phyloP scores from a whole-genome alignment of 2,888 invertebrate genomes.

The Eupithecia tripunctaria region DNA sequence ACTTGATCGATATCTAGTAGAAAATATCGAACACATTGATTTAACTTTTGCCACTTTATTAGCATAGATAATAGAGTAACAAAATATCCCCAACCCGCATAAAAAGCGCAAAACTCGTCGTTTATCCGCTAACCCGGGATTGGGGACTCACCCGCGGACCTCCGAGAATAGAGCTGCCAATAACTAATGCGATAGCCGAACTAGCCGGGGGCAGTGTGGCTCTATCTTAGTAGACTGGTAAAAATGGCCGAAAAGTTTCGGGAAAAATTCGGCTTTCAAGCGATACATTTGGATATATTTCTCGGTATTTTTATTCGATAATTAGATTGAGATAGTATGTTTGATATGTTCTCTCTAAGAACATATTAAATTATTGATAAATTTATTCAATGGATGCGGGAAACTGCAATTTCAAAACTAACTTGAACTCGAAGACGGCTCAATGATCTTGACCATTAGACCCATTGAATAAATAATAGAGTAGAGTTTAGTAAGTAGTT shows the following conservation, averaged over 20 bases:
- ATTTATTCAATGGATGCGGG: too few relatives aligned
- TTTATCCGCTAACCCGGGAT: slow-evolving; percentile 23
- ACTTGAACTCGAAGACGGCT: too few relatives aligned
- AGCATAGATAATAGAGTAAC: slow-evolving; percentile 6
- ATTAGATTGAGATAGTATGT: neutral
- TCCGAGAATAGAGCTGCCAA: slow-evolving; percentile 31
- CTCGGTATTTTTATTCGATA: neutral
- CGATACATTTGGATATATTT: neutral
- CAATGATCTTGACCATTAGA: too few relatives aligned
- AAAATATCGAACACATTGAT: neutral
- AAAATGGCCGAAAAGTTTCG: neutral
- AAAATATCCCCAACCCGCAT: neutral
- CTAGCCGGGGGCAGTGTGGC: slow-evolving; percentile 15
- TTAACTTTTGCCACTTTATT: neutral
- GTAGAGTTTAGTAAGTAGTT: too few relatives aligned
- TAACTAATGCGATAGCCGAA: slow-evolving; percentile 34
- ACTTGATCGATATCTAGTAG: neutral
- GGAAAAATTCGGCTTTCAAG: neutral
- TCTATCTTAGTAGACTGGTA: neutral
- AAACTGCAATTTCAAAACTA: too few relatives aligned
- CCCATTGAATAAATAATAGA: too few relatives aligned
- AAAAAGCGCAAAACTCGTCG: slow-evolving; percentile 24
- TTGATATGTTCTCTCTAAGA: too few relatives aligned
- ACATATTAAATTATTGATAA: too few relatives aligned
- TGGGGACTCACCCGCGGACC: slow-evolving; percentile 18